Evolutionary conservation across 2,888 invertebrate genomes (phyloP).

Genomic region (Anaspis maculata): DNA sequence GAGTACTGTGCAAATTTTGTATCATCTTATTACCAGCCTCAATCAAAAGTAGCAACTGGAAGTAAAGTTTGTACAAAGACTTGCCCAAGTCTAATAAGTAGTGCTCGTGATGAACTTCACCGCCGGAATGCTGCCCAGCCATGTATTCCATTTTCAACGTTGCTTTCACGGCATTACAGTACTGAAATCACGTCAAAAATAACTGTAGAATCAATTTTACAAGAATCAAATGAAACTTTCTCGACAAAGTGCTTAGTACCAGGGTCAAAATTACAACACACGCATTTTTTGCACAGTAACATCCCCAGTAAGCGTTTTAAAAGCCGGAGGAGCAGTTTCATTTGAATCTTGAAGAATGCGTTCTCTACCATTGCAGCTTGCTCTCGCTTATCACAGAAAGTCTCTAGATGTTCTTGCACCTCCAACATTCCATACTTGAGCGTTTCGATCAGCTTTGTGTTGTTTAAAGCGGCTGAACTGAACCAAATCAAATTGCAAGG

Average conservation of each 20-base stretch:
- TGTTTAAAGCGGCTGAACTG: conserved; percentile 62
- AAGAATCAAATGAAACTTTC: no score
- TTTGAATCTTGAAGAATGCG: no score
- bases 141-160: conserved; percentile 68
- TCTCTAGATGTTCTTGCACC: conserved; percentile 91
- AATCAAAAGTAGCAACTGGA: conserved; percentile 81
- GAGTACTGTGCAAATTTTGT: conserved; percentile 52
- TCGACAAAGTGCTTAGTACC: no score
- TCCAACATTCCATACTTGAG: conserved; percentile 84
- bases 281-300: no score
- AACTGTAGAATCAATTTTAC: neutral
- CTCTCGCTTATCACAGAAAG: conserved; percentile 86
- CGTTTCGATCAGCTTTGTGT: conserved; percentile 69
- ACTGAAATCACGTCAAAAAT: conserved; percentile 45
- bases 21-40: conserved; percentile 84
- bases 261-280: no score
- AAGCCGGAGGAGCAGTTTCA: no score
- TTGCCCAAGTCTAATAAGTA: conserved; percentile 76
- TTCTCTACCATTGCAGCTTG: conserved; percentile 66
- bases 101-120: conserved; percentile 53
- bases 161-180: conserved; percentile 73
- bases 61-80: conserved; percentile 83
- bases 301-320: no score
- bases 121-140: conserved; percentile 46
- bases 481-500: conserved; percentile 90